Conservation (phyloP, 2,797 vertebrate species). For the Argentina silus region DNA sequence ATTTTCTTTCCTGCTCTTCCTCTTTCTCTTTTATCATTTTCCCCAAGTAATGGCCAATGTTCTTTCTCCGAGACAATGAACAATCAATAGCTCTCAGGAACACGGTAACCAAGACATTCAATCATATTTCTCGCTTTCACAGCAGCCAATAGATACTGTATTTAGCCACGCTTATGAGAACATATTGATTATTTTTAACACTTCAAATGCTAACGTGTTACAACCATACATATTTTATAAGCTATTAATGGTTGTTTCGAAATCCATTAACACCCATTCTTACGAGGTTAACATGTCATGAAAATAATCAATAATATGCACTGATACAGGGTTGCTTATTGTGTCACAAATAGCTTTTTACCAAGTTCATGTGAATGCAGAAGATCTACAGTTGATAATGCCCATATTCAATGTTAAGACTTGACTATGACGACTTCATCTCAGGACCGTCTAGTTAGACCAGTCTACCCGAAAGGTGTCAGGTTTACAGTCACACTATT, state of each 20-base stretch:
- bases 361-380: not conserved
- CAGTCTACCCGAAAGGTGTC: not conserved
- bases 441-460: not conserved
- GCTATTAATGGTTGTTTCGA: constrained; percentile 52
- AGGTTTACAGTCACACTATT: constrained; percentile 28
- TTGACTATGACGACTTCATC: too few species aligned
- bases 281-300: constrained; percentile 47
- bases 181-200: constrained; percentile 36
- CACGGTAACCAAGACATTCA: not conserved
- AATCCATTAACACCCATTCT: constrained; percentile 49
- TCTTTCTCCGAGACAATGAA: constrained; percentile 16
- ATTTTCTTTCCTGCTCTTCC: not conserved
- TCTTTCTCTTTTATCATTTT: not conserved
- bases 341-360: not conserved
- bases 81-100: constrained; percentile 34
- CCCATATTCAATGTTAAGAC: too few species aligned
- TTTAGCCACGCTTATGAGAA: not conserved
- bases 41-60: constrained; percentile 7
- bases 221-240: constrained; percentile 50
- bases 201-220: constrained; percentile 23
- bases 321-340: not conserved
- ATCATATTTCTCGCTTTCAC: constrained; percentile 8
- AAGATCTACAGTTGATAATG: too few species aligned
- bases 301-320: constrained; percentile 44
- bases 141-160: not conserved